Evolutionary conservation across 2,888 invertebrate species (phyloP).

Genomic region (Tortrix viridana): DNA sequence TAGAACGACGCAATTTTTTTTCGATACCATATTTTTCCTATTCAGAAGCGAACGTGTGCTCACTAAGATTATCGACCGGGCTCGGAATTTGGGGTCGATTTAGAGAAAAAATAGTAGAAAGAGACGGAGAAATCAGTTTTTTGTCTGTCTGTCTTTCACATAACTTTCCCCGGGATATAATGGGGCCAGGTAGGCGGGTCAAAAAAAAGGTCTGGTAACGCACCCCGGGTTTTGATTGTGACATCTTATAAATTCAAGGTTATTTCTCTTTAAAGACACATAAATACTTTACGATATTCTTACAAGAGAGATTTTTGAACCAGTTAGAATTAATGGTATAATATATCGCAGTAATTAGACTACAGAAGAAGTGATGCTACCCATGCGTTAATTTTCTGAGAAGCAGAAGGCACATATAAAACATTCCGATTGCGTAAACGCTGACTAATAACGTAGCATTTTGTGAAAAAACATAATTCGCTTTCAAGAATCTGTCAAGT

Average conservation of each 20-base stretch:
- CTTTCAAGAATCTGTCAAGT: too few relatives aligned
- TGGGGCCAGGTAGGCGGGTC: conserved; percentile 70
- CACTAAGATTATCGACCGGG: conserved; percentile 62
- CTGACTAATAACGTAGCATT: too few relatives aligned
- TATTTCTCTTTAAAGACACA: conserved; percentile 43
- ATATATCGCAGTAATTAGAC: too few relatives aligned
- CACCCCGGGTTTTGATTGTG: conserved; percentile 68
- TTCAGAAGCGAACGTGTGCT: conserved; percentile 56
- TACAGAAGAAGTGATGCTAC: too few relatives aligned
- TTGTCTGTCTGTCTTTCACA: conserved; percentile 71
- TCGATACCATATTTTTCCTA: conserved; percentile 47
- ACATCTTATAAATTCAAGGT: conserved; percentile 72
- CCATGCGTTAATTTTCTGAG: too few relatives aligned
- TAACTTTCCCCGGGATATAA: conserved; percentile 77
- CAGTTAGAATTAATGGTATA: too few relatives aligned
- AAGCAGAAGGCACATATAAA: too few relatives aligned
- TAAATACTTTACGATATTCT: neutral
- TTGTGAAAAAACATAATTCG: too few relatives aligned
- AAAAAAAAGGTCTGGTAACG: conserved; percentile 60
- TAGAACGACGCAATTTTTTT: conserved; percentile 59
- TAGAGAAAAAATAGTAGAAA: conserved; percentile 59
- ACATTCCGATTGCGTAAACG: too few relatives aligned
- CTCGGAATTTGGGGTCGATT: conserved; percentile 63
- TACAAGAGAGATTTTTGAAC: too few relatives aligned
- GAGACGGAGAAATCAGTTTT: conserved; percentile 70